phyloP scores from a whole-genome alignment of 1,140 invertebrate genomes.

The Hormaphis cornu region DNA sequence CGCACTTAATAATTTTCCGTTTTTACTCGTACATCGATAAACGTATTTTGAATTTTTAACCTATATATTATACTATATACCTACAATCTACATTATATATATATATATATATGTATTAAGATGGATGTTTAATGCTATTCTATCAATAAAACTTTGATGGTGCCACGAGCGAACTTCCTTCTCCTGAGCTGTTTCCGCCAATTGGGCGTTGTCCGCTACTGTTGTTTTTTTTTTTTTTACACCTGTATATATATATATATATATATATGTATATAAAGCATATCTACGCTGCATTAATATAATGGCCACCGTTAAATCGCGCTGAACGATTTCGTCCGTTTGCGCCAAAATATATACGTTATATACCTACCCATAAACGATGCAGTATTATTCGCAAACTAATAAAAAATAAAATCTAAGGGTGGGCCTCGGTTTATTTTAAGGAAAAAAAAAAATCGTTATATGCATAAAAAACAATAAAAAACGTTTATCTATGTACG shows the following conservation, averaged over 20 bases:
- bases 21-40: neutral
- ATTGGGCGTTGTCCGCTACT: conserved; percentile 10
- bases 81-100: neutral
- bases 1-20: neutral
- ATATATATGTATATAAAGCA: neutral
- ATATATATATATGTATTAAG: neutral
- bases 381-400: neutral
- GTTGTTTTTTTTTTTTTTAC: neutral
- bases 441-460: too few relatives aligned
- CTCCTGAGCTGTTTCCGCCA: neutral
- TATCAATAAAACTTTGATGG: conserved; percentile 27
- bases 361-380: neutral
- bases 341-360: neutral
- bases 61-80: too few relatives aligned
- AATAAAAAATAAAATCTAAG: neutral
- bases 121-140: conserved; percentile 3
- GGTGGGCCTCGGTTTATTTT: too few relatives aligned
- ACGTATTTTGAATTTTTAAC: neutral
- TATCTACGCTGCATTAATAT: conserved; percentile 8
- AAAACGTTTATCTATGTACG: too few relatives aligned
- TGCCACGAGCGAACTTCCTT: conserved; percentile 8
- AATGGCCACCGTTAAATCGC: neutral
- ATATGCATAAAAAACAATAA: too few relatives aligned
- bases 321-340: neutral
- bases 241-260: neutral